phyloP scores from a whole-genome alignment of 2,888 invertebrate species.

The Dexiosoma caninum region DNA sequence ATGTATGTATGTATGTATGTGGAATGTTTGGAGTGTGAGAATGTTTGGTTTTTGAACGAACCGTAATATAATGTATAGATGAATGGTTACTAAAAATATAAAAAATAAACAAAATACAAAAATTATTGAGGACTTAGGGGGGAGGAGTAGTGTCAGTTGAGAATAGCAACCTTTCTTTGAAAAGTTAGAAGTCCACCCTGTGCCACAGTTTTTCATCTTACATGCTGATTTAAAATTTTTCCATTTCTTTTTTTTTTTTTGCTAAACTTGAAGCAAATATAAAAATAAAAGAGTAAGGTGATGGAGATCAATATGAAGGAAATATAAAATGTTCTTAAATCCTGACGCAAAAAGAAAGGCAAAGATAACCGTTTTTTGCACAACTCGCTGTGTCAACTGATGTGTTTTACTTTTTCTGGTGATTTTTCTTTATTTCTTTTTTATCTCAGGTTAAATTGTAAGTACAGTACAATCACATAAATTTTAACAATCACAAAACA shows the following conservation, averaged over 20 bases:
- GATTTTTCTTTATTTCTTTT: slow-evolving; percentile 38
- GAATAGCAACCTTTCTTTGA: slow-evolving; percentile 33
- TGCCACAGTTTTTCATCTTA: slow-evolving; percentile 37
- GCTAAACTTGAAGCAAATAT: slow-evolving; percentile 66
- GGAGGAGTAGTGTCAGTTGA: slow-evolving; percentile 27
- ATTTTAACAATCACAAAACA: too few relatives aligned
- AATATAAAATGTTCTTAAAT: slow-evolving; percentile 67
- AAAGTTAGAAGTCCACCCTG: slow-evolving; percentile 59
- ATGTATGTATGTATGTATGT: too few relatives aligned
- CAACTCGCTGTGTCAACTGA: slow-evolving; percentile 74
- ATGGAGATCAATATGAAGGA: slow-evolving; percentile 13
- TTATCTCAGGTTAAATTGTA: slow-evolving; percentile 51
- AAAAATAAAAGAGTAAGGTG: slow-evolving; percentile 41
- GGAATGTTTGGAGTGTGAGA: slow-evolving; percentile 25
- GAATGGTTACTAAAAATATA: slow-evolving; percentile 43
- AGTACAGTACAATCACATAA: slow-evolving; percentile 59
- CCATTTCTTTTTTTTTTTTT: slow-evolving; percentile 70
- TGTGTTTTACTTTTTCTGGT: slow-evolving; percentile 70
- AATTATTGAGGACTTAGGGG: slow-evolving; percentile 16
- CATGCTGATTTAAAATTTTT: slow-evolving; percentile 71
- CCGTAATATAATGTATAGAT: slow-evolving; percentile 50
- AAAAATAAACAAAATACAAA: slow-evolving; percentile 27
- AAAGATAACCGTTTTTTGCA: slow-evolving; percentile 75
- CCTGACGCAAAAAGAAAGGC: slow-evolving; percentile 74
- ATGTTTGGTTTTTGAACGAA: slow-evolving; percentile 36